phyloP scores from a whole-genome alignment of 2,888 invertebrate genomes.

The Lamellibrachia columna region DNA sequence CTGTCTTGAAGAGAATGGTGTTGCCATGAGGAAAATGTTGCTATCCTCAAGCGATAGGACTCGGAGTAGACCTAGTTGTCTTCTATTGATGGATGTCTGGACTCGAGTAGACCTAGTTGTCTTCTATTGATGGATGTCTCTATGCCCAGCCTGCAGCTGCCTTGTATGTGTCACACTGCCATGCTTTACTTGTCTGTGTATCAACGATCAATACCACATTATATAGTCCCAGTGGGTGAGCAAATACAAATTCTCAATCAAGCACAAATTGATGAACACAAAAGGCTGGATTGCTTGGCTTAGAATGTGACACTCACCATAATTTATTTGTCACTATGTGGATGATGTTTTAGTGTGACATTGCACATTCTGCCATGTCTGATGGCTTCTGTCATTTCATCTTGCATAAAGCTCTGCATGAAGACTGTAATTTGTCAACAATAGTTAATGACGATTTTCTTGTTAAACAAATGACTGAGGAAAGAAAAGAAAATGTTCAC shows the following conservation, averaged over 20 bases:
- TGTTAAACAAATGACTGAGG: not conserved
- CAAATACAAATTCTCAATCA: not conserved
- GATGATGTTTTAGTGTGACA: not conserved
- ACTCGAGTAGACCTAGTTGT: not conserved
- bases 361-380: not conserved
- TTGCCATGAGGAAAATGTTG: not conserved
- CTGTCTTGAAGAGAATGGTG: not conserved
- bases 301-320: not conserved
- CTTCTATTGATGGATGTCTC: not conserved
- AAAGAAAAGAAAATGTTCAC: not conserved
- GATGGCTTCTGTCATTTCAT: not conserved
- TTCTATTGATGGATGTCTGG: not conserved
- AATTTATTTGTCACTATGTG: slow-evolving; percentile 2
- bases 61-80: not conserved
- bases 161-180: not conserved
- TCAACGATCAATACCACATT: not conserved
- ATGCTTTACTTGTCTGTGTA: not conserved
- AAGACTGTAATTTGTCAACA: not conserved
- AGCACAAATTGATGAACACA: not conserved
- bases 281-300: not conserved
- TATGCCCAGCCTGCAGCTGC: not conserved
- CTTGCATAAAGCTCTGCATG: not conserved
- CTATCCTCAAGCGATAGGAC: not conserved
- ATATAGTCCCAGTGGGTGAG: not conserved
- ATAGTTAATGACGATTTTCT: not conserved